Conservation (phyloP, 2,113 vertebrate genomes). For the Hippocampus mohnikei region DNA sequence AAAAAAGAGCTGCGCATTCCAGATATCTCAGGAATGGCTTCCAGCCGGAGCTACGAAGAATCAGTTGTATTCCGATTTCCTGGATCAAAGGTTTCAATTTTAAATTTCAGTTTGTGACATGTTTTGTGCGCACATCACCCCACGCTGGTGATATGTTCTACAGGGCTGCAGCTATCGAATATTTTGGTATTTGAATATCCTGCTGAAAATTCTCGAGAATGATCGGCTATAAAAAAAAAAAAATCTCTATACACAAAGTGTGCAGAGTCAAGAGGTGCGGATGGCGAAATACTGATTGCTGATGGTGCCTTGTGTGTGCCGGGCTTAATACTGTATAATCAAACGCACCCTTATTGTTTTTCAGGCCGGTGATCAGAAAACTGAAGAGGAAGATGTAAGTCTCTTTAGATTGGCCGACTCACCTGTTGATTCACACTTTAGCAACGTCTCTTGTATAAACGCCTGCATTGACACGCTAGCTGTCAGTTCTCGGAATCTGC, state of each 20-base stretch:
- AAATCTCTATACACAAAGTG: too few species aligned
- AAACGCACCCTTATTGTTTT: conserved; percentile 41
- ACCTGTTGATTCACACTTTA: conserved; percentile 23
- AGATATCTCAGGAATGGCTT: background rate
- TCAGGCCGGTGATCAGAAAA: conserved; percentile 76
- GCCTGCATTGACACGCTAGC: background rate
- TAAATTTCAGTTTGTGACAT: conserved; percentile 10
- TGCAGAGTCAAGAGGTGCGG: too few species aligned
- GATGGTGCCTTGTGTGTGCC: too few species aligned
- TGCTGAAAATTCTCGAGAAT: too few species aligned
- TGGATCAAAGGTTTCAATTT: conserved; percentile 27
- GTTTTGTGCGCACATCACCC: background rate
- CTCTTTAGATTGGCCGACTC: conserved; percentile 7
- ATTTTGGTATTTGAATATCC: too few species aligned
- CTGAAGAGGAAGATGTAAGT: conserved; percentile 76
- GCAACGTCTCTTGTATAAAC: conserved; percentile 32
- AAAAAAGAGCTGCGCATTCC: conserved; percentile 16
- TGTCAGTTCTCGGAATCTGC: conserved; percentile 2
- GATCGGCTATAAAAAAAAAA: too few species aligned
- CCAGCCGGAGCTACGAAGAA: conserved; percentile 24
- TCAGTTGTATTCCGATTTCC: conserved; percentile 44
- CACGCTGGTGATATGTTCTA: background rate
- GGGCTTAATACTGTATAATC: background rate
- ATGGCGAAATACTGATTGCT: too few species aligned
- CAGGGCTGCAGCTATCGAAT: too few species aligned